Evolutionary conservation across 2,888 invertebrate species (phyloP), one percentile per base, ranked within the genome.

Genomic region (Polydrusus tereticollis): DNA sequence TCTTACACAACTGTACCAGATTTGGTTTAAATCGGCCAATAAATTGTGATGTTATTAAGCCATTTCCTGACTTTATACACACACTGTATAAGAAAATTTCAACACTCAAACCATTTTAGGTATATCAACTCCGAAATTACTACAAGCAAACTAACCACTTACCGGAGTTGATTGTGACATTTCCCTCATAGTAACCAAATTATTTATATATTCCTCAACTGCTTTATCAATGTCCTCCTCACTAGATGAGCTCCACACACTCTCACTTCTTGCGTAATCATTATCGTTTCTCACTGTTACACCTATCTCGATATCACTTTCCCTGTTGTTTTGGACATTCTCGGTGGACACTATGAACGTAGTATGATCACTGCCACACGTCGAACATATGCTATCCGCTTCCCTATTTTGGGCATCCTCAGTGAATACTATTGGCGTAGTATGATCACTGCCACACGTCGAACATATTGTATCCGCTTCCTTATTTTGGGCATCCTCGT

Each of bases 121-220:
- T n/a, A n/a, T n/a, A n/a, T n/a, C n/a, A n/a, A n/a, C n/a, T n/a
- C n/a, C n/a, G n/a, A 38, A 38, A 14, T 12, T 3, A 38, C 2
- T 38, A 26, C 26, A 52, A 21, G 8, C n/a, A 5, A 20, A 16
- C 6, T 57, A 57, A 4, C 10, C 8, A 65, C 73, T 73, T 73
- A 69, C 73, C 73, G 63, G 58, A 2, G 59, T 62, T 14, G 67
- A 58, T 18, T 69, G 47, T 10, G 73, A 59, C 18, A 43, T 41
- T 47, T 65, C 38, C 18, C 45, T 63, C 64, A 72, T 36, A 14
- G 10, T 21, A 23, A 60, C 60, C 45, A 60, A 59, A 47, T 47
- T 72, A 41, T 16, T 60, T 4, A 12, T 45, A 20, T 62, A 47
- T 10, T 63, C 66, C 10, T 55, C 21, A 26, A 62, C 41, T 14